Base-by-base conservation (phyloP, 2,113 vertebrate species). In the Desmodus rotundus region DNA sequence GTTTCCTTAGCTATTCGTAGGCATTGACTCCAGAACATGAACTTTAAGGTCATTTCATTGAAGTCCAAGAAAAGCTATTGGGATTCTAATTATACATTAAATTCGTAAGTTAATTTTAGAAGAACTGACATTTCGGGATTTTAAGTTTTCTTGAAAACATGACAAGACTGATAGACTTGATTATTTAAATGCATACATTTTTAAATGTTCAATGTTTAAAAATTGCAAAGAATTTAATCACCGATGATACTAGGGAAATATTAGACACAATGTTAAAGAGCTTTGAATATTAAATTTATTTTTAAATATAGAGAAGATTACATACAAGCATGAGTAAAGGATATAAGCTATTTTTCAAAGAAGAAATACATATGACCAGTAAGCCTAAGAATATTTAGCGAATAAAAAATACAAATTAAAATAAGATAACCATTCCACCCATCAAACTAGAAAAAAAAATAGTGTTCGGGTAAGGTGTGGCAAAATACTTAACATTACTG, bases 371-470 rank as follows among this genome's bases (percentile, higher is more conserved):
- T 13, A 19, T 61, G 28, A 87, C 33, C n/a, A 38, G 16, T 52
- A 91, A 72, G 65, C 45, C 36, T 31, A 54, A 95, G 73, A 36
- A 43, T 80, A 65, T 52, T 54, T n/a, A 68, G 41, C 7, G 17
- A 87, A 91, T 67, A 76, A 83, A 61, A 65, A 91, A 16, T 26
- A n/a, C 50, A 67, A 45, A 74, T 87, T 87, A 91, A 86, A 95
- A 67, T 92, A 67, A 91, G 63, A 45, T 76, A 47, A 24, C 12
- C 9, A 84, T 77, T 84, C 13, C 36, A 61, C 4, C 76, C 76
- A 88, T 26, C 70, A 36, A 73, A 50, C 84, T 16, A 67, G n/a
- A n/a, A 65, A 72, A 63, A 45, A 47, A 33, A 47, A 7, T 28
- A 52, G 8, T 76, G 36, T 86, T 93, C 3, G 1, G 36, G 31